phyloP scores from a whole-genome alignment of 2,797 vertebrate genomes.

The Orientallactaga sibirica region DNA sequence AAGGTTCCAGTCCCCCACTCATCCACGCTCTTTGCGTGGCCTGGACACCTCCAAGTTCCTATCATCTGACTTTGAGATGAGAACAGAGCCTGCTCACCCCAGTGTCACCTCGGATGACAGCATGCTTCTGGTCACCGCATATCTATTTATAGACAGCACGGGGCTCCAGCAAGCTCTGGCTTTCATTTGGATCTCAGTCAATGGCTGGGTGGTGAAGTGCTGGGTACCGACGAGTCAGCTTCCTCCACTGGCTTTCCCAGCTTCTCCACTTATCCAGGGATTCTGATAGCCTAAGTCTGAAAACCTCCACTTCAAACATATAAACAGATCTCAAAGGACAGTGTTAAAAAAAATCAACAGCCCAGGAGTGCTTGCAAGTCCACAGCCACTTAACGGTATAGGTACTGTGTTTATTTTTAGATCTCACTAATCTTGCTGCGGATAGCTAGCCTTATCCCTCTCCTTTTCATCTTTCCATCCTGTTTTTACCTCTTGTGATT shows the following conservation, averaged over 20 bases:
- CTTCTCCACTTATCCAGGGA: neutral
- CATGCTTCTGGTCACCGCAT: neutral
- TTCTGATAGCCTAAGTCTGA: neutral
- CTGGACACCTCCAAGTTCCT: neutral
- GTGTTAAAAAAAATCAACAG: neutral
- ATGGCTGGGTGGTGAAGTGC: neutral
- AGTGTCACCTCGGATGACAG: neutral
- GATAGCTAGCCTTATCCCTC: no score
- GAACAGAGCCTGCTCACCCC: neutral
- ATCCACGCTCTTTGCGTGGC: neutral
- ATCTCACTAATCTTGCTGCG: rapidly evolving
- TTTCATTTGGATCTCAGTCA: neutral
- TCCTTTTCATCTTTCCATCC: neutral
- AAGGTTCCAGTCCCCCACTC: neutral
- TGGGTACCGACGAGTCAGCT: rapidly evolving
- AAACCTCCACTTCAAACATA: neutral
- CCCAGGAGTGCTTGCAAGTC: neutral
- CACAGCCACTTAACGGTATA: rapidly evolving
- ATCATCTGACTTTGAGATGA: neutral
- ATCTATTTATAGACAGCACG: neutral
- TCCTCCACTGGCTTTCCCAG: neutral
- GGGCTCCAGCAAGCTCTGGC: neutral
- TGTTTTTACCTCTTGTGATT: neutral
- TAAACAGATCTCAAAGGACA: neutral
- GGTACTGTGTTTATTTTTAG: neutral